These are phyloP conservation scores for Ametastegia equiseti DNA, from an alignment of 2,888 invertebrate genomes.

Conservation along the genomic window DNA sequence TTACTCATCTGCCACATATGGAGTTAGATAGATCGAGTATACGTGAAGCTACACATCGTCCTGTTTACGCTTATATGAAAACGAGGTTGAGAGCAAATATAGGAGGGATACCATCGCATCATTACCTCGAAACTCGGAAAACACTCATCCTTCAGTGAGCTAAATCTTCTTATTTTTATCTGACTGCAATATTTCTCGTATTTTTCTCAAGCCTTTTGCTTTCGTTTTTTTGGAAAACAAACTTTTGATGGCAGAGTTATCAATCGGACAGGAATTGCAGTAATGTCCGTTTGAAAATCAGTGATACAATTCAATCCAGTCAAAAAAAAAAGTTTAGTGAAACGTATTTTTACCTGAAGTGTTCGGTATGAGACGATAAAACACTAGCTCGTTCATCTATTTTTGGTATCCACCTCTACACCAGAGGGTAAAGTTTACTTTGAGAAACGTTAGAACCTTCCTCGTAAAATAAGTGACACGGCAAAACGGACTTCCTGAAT, in stretches of 20 bases:
- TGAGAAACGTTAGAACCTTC: neutral
- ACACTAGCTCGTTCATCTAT: neutral
- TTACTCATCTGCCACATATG: neutral
- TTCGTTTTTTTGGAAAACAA: neutral
- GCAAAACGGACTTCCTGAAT: constrained; percentile 17
- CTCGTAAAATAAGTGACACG: neutral
- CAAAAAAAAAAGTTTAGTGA: no score
- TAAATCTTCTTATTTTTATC: neutral
- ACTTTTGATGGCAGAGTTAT: neutral
- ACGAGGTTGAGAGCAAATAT: neutral
- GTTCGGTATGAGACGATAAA: neutral
- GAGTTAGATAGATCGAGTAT: neutral
- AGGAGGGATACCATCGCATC: neutral
- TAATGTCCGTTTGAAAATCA: no score
- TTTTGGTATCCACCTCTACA: neutral
- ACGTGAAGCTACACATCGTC: neutral
- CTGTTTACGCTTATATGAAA: neutral
- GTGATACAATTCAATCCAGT: no score
- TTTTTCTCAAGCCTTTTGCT: neutral
- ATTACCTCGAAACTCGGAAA: neutral
- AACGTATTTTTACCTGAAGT: neutral
- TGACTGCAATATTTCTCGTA: neutral
- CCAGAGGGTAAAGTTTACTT: neutral
- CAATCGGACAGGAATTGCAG: no score
- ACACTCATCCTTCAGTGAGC: neutral